Percentiles rank a stretch among this genome's conserved stretches.
Conservation (phyloP, 2,797 vertebrate species). For the Karalla daura region DNA sequence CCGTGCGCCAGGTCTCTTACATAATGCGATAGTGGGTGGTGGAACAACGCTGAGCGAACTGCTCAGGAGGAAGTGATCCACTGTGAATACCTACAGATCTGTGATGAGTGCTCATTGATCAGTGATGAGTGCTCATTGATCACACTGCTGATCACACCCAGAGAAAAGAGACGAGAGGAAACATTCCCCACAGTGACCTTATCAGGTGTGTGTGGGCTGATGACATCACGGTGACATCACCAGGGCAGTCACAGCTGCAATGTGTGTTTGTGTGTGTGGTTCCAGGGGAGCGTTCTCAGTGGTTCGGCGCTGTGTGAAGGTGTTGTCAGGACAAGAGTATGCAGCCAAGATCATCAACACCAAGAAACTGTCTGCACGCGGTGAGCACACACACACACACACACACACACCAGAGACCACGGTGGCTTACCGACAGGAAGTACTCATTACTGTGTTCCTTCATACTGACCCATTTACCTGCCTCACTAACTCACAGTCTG, state of each 20-base stretch:
- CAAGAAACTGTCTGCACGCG: conserved; percentile 96
- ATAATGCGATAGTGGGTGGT: conserved; percentile 74
- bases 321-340: conserved; percentile 95
- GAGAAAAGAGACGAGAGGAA: no score
- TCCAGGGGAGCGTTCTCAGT: conserved; percentile 97
- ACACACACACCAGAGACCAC: not conserved
- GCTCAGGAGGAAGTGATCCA: not conserved
- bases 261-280: no score
- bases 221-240: not conserved
- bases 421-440: no score
- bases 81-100: not conserved
- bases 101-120: no score
- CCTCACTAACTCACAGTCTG: no score
- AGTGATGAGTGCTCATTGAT: not conserved
- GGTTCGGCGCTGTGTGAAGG: conserved; percentile 95
- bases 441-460: no score
- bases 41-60: conserved; percentile 15
- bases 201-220: no score
- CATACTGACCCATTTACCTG: no score
- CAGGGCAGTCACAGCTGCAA: not conserved
- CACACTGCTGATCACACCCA: no score
- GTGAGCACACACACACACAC: conserved; percentile 74
- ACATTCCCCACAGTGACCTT: no score
- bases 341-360: conserved; percentile 99
- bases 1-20: conserved; percentile 67